These are phyloP conservation scores for Mormoops blainvillei DNA, from an alignment of 2,113 vertebrate species.

Conservation along the genomic window DNA sequence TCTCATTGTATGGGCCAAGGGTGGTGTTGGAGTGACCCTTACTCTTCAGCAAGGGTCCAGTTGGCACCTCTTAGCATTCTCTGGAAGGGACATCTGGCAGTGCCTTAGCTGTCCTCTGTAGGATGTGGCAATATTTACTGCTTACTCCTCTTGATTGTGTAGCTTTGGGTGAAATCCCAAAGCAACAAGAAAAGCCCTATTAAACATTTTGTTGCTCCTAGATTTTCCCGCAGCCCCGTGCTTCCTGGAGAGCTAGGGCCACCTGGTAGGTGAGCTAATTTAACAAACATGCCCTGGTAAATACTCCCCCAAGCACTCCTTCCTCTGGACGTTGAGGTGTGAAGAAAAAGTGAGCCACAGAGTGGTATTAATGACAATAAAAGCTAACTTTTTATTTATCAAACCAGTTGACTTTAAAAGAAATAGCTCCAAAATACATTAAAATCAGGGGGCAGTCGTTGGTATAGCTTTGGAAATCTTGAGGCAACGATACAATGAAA, in stretches of 20 bases:
- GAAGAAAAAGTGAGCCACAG: not conserved
- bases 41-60: not conserved
- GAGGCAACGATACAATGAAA: not conserved
- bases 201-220: not conserved
- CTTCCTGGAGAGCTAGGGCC: not conserved
- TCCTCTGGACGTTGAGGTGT: not conserved
- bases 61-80: not conserved
- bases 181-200: not conserved
- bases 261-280: not conserved
- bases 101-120: not conserved
- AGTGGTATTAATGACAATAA: not conserved
- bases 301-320: not conserved
- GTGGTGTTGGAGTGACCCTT: not conserved
- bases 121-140: accelerated
- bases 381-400: not conserved
- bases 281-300: not conserved
- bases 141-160: not conserved
- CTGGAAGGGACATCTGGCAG: not conserved
- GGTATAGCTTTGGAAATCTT: not conserved
- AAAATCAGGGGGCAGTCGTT: not conserved
- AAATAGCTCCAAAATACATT: not conserved
- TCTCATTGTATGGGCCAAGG: not conserved
- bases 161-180: conserved; percentile 1
- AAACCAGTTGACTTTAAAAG: not conserved
- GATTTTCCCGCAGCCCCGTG: not conserved